Evolutionary conservation across 1,140 invertebrate genomes (phyloP), one percentile per base, ranked within the genome.

Genomic region (Diploscapter pachys): DNA sequence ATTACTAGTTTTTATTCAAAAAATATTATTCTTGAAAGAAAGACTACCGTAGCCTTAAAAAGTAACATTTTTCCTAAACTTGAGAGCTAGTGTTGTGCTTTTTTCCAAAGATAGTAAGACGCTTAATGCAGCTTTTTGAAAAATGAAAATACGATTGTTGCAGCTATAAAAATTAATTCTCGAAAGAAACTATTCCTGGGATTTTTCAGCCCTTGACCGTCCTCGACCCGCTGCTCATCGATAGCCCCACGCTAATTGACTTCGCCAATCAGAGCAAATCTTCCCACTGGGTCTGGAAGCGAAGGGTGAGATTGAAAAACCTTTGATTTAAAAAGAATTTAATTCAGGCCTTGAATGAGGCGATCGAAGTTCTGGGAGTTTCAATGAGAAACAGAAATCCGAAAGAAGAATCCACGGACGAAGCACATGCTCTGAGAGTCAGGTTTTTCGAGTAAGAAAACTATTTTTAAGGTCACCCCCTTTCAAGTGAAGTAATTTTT

Each of bases 231-330:
- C 57, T 59, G 31, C 9, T 59, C 31, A 11, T 31, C 9, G 8
- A 68, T 6, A 68, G 56, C 49, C 73, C 65, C 2, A 59, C 63
- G 11, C 53, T 31, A 31, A 31, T 31, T 31, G 31, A 31, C 1
- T 31, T 31, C 31, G 31, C 31, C 31, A 31, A 31, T 31, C 31
- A 31, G 31, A 31, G 31, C 31, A 31, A 31, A 31, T 31, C 31
- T 31, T 31, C 73, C 5, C 73, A 74, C 11, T 74, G 73, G 73
- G 64, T 74, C 31, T 74, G 73, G 73, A 74, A 69, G 57, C 50
- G 63, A 48, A 74, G 5, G 2, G n/a, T 64, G n/a, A 55, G 71
- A 48, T 31, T 31, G 31, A 31, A 31, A 31, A 1, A 31, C 31
- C 31, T 31, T 31, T 31, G 31, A 31, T 31, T 31, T 31, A 72